A percentile compares a stretch with the other conserved stretches of the same genome.
Conservation (phyloP, 2,888 invertebrate genomes). For the Calameuta pallipes region DNA sequence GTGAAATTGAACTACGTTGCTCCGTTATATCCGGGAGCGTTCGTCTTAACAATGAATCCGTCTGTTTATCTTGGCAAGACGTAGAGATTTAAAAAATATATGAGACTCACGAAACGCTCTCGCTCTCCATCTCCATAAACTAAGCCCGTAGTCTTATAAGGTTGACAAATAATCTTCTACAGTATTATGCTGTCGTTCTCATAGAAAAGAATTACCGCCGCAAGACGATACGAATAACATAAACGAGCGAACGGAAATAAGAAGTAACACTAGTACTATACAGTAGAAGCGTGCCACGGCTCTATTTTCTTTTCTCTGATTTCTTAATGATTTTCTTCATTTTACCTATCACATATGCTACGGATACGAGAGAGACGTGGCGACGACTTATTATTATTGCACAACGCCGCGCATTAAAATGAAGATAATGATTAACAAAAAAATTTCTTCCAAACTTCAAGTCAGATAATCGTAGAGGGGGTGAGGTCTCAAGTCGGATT, state of each 20-base stretch:
- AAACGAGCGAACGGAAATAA: neutral
- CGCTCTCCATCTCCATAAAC: slow-evolving; percentile 37
- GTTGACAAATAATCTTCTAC: slow-evolving; percentile 41
- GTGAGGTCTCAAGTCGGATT: neutral
- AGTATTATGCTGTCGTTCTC: slow-evolving; percentile 44
- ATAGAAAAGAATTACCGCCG: slow-evolving; percentile 42
- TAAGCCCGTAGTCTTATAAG: slow-evolving; percentile 38
- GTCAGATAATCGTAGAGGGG: neutral
- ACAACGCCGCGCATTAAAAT: neutral
- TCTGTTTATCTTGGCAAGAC: neutral
- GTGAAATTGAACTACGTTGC: neutral
- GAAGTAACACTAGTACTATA: neutral
- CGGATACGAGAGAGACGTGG: neutral
- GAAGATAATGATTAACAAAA: neutral
- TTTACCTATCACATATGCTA: neutral
- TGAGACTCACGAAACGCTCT: neutral
- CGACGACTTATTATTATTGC: neutral
- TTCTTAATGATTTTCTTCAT: neutral
- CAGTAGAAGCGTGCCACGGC: neutral
- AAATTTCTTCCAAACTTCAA: neutral
- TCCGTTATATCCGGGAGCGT: neutral
- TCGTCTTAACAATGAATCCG: neutral
- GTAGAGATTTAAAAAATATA: neutral
- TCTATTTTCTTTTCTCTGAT: neutral
- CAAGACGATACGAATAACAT: neutral